Conservation (phyloP, 2,888 invertebrate species). For the Pristionchus mayeri region DNA sequence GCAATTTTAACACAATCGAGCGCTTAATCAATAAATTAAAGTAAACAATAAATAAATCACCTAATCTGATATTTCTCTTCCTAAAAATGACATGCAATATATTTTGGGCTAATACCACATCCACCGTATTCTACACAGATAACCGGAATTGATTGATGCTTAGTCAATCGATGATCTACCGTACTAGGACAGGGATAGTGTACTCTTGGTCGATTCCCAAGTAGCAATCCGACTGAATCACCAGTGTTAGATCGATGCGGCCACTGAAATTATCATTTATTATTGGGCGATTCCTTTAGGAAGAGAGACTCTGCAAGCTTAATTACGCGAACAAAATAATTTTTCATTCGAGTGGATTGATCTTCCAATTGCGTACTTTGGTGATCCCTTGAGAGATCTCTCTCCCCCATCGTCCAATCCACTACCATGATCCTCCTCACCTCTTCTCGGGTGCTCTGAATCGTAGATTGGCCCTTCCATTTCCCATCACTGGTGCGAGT, state of each 20-base stretch:
- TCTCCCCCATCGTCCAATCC: background rate
- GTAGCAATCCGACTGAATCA: conserved; percentile 70
- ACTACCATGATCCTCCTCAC: background rate
- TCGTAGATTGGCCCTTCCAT: background rate
- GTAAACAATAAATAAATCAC: background rate
- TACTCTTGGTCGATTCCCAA: conserved; percentile 74
- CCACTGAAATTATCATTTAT: conserved; percentile 59
- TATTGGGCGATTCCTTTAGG: background rate
- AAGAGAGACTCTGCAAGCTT: too few species aligned
- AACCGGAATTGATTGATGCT: background rate
- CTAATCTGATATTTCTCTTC: conserved; percentile 19
- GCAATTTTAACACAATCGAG: conserved; percentile 17
- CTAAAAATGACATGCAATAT: background rate
- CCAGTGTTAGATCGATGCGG: conserved; percentile 56
- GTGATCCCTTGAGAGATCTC: too few species aligned
- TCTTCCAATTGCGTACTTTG: too few species aligned
- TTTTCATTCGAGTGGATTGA: too few species aligned
- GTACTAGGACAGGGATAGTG: conserved; percentile 52
- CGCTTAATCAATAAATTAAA: background rate
- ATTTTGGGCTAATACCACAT: background rate
- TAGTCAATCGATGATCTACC: background rate
- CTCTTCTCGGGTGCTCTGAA: conserved; percentile 37
- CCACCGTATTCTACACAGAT: background rate
- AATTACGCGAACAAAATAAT: too few species aligned
- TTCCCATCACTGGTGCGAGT: conserved; percentile 5